Evolutionary conservation across 1,140 invertebrate genomes (phyloP).

Genomic region (Rhysida immarginata): DNA sequence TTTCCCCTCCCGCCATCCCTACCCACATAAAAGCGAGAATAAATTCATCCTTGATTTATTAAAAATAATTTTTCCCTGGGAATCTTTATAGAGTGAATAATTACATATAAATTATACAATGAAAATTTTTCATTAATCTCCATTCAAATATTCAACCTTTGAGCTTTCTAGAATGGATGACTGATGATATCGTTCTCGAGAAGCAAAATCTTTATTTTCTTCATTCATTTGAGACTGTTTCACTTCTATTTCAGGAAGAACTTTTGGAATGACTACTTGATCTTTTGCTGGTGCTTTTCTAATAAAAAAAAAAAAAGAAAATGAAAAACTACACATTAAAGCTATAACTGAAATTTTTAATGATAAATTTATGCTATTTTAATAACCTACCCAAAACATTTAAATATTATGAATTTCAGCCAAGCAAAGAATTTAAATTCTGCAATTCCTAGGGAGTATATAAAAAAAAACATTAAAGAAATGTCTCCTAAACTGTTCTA

Average conservation of each 20-base stretch:
- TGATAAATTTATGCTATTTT: not conserved
- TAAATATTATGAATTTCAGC: constrained; percentile 54
- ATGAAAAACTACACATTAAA: constrained; percentile 2
- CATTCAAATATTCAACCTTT: not conserved
- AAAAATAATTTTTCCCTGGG: too few species aligned
- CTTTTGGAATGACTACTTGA: constrained; percentile 75
- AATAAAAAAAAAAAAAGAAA: constrained; percentile 5
- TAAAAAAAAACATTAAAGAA: constrained; percentile 3
- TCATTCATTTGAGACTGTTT: constrained; percentile 76
- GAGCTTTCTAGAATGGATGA: constrained; percentile 27
- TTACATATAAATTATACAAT: too few species aligned
- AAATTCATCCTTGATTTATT: too few species aligned
- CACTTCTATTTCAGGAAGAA: constrained; percentile 61
- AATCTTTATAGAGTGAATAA: too few species aligned
- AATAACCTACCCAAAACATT: constrained; percentile 55
- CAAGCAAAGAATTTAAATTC: constrained; percentile 76
- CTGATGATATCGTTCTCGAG: constrained; percentile 78
- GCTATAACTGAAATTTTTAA: not conserved
- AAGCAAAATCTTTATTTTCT: constrained; percentile 86
- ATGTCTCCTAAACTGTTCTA: too few species aligned
- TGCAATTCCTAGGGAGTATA: constrained; percentile 39
- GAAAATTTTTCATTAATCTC: too few species aligned
- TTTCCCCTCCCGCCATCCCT: too few species aligned
- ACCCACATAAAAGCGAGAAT: too few species aligned
- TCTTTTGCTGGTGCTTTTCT: constrained; percentile 47